Conservation (phyloP, 1,140 invertebrate genomes). For the Chironomus striatipennis region DNA sequence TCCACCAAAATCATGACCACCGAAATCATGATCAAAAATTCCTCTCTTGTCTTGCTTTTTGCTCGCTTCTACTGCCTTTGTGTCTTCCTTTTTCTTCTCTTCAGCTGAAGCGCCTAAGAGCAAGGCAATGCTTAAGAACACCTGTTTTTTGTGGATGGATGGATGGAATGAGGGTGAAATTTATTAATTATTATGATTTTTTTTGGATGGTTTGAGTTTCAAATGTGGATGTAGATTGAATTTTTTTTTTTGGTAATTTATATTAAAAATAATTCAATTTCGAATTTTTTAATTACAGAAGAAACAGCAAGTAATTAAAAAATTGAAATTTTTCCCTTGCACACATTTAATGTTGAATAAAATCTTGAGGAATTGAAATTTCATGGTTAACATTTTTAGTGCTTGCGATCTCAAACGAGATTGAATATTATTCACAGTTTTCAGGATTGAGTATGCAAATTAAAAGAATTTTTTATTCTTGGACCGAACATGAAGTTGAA, state of each 20-base stretch:
- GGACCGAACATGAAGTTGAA: too few relatives aligned
- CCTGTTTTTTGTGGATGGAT: background rate
- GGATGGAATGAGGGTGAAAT: background rate
- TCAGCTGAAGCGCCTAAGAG: slow-evolving; percentile 36
- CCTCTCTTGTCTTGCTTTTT: slow-evolving; percentile 60
- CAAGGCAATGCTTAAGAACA: slow-evolving; percentile 4
- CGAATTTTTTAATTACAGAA: background rate
- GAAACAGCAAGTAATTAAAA: background rate
- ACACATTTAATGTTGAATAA: too few relatives aligned
- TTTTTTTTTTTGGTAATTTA: too few relatives aligned
- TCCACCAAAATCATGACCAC: slow-evolving; percentile 37
- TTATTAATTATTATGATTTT: background rate
- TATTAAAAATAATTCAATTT: too few relatives aligned
- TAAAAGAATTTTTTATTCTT: too few relatives aligned
- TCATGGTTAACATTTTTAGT: too few relatives aligned
- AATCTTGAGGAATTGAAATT: too few relatives aligned
- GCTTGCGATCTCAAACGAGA: too few relatives aligned
- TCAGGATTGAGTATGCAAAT: too few relatives aligned
- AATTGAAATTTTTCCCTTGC: background rate
- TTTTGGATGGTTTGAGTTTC: background rate
- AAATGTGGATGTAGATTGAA: too few relatives aligned
- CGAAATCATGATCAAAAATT: slow-evolving; percentile 45
- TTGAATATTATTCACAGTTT: background rate
- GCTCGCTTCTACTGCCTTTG: slow-evolving; percentile 39
- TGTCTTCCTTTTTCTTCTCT: slow-evolving; percentile 43